Percentiles rank a stretch among this genome's conserved stretches.
Conservation (phyloP, 1,140 invertebrate genomes). For the Microplitis demolitor region DNA sequence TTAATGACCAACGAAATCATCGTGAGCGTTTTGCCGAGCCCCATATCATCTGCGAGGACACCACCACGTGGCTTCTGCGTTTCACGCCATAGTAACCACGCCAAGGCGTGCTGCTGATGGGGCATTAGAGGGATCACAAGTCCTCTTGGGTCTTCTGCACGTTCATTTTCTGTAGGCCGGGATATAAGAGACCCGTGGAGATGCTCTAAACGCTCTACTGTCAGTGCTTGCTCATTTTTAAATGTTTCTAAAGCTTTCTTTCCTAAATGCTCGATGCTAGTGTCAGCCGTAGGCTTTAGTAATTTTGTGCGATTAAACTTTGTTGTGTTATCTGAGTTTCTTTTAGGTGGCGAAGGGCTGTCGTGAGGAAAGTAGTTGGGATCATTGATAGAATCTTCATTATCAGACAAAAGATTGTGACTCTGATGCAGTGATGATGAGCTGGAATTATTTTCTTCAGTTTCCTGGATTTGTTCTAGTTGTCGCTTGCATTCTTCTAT, state of each 20-base stretch:
- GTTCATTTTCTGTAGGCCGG: conserved; percentile 67
- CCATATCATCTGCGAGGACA: conserved; percentile 91
- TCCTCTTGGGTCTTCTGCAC: conserved; percentile 67
- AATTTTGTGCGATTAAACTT: neutral
- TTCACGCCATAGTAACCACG: conserved; percentile 91
- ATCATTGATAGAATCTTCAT: neutral
- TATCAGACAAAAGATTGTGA: neutral
- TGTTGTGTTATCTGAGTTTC: neutral
- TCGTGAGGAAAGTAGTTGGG: neutral
- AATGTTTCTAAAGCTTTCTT: conserved; percentile 66
- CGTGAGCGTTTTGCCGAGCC: conserved; percentile 89
- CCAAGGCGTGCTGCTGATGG: conserved; percentile 85
- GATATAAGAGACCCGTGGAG: conserved; percentile 74
- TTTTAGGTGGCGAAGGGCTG: neutral
- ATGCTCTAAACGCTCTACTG: conserved; percentile 72
- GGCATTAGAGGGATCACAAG: conserved; percentile 76
- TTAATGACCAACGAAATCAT: conserved; percentile 77
- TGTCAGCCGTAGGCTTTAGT: neutral
- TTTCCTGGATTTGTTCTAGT: neutral
- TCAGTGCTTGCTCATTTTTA: conserved; percentile 69
- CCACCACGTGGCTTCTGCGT: conserved; percentile 81
- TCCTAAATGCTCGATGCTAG: conserved; percentile 31
- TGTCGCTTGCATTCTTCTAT: too few relatives aligned
- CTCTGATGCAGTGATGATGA: too few relatives aligned
- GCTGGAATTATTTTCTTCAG: neutral